These are phyloP conservation scores for Tenrec ecaudatus DNA, from an alignment of 2,113 vertebrate genomes.

Conservation along the genomic window DNA sequence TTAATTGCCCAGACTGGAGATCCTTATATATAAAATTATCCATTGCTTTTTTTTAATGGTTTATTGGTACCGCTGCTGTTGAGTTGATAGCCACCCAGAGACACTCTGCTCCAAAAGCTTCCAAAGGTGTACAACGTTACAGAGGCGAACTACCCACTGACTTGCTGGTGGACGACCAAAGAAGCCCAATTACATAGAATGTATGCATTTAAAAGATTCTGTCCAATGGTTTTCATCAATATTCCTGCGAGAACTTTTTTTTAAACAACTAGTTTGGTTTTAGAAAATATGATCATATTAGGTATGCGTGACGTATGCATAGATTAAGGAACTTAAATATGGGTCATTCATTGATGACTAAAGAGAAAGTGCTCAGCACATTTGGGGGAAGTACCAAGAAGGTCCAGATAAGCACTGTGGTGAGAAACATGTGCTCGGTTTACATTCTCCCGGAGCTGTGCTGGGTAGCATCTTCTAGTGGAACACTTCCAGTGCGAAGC, in stretches of 20 bases:
- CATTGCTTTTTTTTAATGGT: not conserved
- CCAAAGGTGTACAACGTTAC: too few species aligned
- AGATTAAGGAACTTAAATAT: not conserved
- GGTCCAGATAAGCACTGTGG: not conserved
- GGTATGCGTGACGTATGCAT: not conserved
- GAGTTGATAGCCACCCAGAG: too few species aligned
- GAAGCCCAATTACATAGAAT: not conserved
- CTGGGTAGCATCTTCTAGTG: constrained; percentile 51
- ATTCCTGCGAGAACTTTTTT: not conserved
- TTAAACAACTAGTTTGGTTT: not conserved
- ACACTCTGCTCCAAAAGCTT: too few species aligned
- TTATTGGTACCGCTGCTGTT: not conserved
- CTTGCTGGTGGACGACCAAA: not conserved
- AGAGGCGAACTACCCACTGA: too few species aligned
- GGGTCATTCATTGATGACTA: not conserved
- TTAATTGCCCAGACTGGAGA: not conserved
- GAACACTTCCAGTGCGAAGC: constrained; percentile 67
- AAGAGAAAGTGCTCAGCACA: not conserved
- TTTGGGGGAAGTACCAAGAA: not conserved
- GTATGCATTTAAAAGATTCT: not conserved
- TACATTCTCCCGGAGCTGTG: constrained; percentile 39
- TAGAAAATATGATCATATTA: not conserved
- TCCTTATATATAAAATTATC: constrained; percentile 8
- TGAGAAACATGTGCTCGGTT: constrained; percentile 58
- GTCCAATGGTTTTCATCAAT: constrained; percentile 11